These are phyloP conservation scores for Copidosoma aretas DNA, from an alignment of 2,888 invertebrate genomes.

Conservation along the genomic window DNA sequence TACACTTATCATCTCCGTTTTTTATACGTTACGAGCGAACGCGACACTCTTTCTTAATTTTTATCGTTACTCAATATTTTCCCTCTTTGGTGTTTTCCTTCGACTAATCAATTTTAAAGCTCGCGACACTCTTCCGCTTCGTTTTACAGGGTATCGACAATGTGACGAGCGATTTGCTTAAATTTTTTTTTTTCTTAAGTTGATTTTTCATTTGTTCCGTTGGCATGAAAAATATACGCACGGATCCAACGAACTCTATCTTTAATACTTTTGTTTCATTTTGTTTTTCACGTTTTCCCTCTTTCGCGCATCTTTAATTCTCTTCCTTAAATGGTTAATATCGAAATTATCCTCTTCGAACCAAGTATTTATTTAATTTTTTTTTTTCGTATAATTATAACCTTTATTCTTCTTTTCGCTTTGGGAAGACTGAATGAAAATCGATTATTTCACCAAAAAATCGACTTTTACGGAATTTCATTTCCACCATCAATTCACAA, in stretches of 20 bases:
- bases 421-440: conserved; percentile 49
- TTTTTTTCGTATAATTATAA: conserved; percentile 18
- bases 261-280: conserved; percentile 40
- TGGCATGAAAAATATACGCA: conserved; percentile 43
- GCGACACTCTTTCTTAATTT: conserved; percentile 19
- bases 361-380: too few species aligned
- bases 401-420: conserved; percentile 41
- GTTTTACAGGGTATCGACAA: conserved; percentile 42
- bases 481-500: conserved; percentile 23
- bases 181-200: conserved; percentile 17
- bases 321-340: conserved; percentile 19
- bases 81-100: conserved; percentile 18
- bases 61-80: conserved; percentile 26
- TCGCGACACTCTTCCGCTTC: conserved; percentile 34
- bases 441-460: conserved; percentile 37
- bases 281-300: conserved; percentile 15
- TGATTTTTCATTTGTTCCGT: conserved; percentile 20
- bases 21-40: conserved; percentile 21
- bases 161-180: conserved; percentile 40
- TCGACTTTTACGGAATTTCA: conserved; percentile 27
- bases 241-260: conserved; percentile 37
- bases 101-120: conserved; percentile 23
- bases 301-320: conserved; percentile 12
- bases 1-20: conserved; percentile 26
- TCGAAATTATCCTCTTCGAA: conserved; percentile 37